Evolutionary conservation across 2,888 invertebrate genomes (phyloP).

Genomic region (Cataglyphis cursor): DNA sequence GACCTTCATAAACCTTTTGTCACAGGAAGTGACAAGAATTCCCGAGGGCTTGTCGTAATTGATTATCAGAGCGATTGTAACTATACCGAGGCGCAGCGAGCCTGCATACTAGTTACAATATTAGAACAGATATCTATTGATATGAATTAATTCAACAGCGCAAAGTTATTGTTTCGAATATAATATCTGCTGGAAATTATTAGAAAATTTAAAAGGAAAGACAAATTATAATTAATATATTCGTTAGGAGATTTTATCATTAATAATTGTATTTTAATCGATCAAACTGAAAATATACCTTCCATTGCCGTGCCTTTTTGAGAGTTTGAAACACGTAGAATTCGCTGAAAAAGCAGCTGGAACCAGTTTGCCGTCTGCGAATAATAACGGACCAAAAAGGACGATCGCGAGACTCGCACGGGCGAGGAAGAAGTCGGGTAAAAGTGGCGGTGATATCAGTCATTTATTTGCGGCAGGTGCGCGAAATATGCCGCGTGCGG

Average conservation of each 20-base stretch:
- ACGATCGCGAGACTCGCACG: conserved; percentile 3
- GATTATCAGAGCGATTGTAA: background rate
- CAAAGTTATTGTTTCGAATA: background rate
- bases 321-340: background rate
- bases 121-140: background rate
- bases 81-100: background rate
- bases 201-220: background rate
- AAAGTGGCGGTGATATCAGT: conserved; percentile 44
- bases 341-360: conserved; percentile 1
- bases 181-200: background rate
- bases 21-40: background rate
- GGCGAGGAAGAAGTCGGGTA: conserved; percentile 28
- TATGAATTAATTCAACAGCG: background rate
- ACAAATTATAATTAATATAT: background rate
- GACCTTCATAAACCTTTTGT: background rate
- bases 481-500: conserved; percentile 1
- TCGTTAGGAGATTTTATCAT: background rate
- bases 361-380: conserved; percentile 47
- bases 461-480: conserved; percentile 48
- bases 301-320: background rate
- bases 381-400: conserved; percentile 11
- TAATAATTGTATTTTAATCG: background rate
- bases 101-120: background rate
- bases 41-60: background rate
- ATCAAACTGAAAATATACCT: background rate